These are phyloP conservation scores for Hydrozoanthus tunicans DNA, from an alignment of 64 coral and sea anemone species.

Conservation along the genomic window DNA sequence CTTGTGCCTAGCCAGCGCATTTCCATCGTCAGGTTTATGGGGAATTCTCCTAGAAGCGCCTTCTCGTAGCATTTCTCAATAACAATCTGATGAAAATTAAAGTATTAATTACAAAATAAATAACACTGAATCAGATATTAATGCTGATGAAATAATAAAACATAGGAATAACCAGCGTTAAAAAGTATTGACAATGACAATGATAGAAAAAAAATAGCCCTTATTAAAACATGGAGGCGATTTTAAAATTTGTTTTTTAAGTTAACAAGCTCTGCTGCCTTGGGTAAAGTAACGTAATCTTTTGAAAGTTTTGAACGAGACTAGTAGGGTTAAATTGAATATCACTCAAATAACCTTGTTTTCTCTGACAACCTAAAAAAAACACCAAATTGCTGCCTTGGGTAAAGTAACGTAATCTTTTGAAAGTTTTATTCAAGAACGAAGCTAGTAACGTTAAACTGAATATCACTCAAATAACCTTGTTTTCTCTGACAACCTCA, in stretches of 20 bases:
- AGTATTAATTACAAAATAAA: background rate
- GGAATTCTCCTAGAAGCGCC: conserved; percentile 27
- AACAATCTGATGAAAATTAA: conserved; percentile 9
- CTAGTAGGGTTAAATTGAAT: background rate
- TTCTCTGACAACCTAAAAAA: background rate
- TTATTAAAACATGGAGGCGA: too few species aligned
- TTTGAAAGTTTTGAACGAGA: background rate
- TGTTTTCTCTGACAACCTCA: background rate
- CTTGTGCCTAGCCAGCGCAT: conserved; percentile 43
- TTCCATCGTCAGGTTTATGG: conserved; percentile 39
- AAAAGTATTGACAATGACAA: too few species aligned
- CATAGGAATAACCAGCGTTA: too few species aligned
- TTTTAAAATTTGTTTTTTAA: too few species aligned
- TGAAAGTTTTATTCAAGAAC: background rate
- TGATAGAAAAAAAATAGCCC: too few species aligned
- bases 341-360: conserved; percentile 7
- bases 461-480: conserved; percentile 4
- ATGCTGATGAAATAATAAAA: too few species aligned
- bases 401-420: conserved; percentile 3
- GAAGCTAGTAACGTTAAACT: background rate
- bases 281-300: conserved; percentile 2
- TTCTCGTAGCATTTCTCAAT: conserved; percentile 44
- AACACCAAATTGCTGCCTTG: background rate
- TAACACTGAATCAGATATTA: too few species aligned
- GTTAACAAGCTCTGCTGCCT: background rate